These are phyloP conservation scores for Octomys mimax DNA, from an alignment of 2,797 vertebrate genomes.

Conservation along the genomic window DNA sequence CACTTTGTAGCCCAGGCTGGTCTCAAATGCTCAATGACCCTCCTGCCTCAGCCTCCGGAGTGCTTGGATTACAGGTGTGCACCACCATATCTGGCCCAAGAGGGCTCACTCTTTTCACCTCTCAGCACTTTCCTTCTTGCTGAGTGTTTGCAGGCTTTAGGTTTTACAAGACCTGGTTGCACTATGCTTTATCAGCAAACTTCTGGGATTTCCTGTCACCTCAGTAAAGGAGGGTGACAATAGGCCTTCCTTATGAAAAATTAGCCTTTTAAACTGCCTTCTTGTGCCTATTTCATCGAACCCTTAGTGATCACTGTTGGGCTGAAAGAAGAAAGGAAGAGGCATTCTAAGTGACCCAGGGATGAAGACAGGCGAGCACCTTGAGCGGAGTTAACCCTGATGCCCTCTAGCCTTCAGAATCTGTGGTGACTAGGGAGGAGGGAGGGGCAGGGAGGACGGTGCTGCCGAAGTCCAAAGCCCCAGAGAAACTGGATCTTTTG, in stretches of 20 bases:
- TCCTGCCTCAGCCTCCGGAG: no score
- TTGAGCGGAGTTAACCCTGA: not conserved
- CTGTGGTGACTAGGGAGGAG: not conserved
- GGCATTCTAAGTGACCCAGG: not conserved
- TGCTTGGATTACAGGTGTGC: no score
- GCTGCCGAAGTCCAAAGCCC: not conserved
- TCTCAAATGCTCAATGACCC: no score
- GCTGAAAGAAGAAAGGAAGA: not conserved
- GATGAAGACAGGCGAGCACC: not conserved
- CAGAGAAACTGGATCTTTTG: slow-evolving; percentile 7
- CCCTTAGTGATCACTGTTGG: not conserved
- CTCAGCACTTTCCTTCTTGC: slow-evolving; percentile 24
- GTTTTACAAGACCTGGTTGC: not conserved
- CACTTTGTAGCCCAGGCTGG: no score
- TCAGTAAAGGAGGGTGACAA: not conserved
- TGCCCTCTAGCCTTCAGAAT: accelerated
- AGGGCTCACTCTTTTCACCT: not conserved
- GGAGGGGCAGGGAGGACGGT: not conserved
- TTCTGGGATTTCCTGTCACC: slow-evolving; percentile 58
- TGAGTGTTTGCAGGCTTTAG: not conserved
- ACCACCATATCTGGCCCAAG: no score
- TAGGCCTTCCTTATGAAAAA: not conserved
- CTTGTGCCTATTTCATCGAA: not conserved
- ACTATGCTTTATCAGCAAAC: slow-evolving; percentile 12
- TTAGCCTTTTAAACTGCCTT: not conserved